Base-by-base conservation (phyloP, 2,888 invertebrate species). In the Aplocera efformata region DNA sequence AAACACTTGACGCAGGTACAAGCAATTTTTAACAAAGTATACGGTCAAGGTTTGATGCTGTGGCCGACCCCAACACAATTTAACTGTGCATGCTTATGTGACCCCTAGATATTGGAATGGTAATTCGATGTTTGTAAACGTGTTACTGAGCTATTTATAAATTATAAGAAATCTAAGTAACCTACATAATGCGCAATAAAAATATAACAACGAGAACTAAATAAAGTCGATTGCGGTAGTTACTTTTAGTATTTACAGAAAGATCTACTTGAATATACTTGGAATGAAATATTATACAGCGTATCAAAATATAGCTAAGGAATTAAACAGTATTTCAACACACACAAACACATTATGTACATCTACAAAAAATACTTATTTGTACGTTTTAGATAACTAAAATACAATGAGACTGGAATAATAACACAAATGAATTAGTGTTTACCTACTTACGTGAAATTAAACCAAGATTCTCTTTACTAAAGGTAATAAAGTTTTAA, bases 181-280 rank as follows among this genome's bases (percentile, higher is more conserved):
- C n/a, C n/a, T n/a, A n/a, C n/a, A n/a, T 17, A 17, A 2, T 17
- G 13, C 2, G 13, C 13, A 17, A 17, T 2, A 30, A 28, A 26
- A 33, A 36, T 37, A 45, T 31, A 26, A 10, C 3, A 32, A 40
- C 10, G 11, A 32, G 17, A 38, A 37, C 10, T 26, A 10, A 21
- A 38, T 10, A 36, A 45, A 40, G 29, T 37, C 11, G 10, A 22
- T 38, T 31, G 37, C 31, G 8, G 32, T 48, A 38, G 13, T 22
- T 37, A 35, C 30, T 11, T 38, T 27, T 36, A 43, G 32, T 53
- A 53, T 53, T 38, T 53, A 53, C 53, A 53, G 22, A 33, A 44
- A 37, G 27, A 42, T 46, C 48, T 50, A 48, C 46, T 25, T 22
- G 21, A 29, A 22, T 42, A 31, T 38, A 47, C 31, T 10, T 38